Evolutionary conservation across 2,888 invertebrate genomes (phyloP).

Genomic region (Pristionchus maxplancki): DNA sequence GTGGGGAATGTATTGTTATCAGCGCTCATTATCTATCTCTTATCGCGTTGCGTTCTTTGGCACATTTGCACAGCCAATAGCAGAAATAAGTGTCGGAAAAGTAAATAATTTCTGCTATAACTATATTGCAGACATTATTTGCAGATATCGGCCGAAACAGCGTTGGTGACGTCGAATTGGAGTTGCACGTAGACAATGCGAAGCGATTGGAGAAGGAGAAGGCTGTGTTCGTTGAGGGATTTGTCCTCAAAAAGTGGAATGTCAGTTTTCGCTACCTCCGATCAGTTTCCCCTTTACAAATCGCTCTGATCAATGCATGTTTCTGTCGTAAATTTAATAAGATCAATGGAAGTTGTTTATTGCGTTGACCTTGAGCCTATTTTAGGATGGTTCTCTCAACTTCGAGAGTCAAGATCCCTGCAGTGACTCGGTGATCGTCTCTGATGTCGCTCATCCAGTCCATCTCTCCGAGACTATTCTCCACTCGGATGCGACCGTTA

Average conservation of each 20-base stretch:
- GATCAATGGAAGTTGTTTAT: neutral
- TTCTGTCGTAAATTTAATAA: neutral
- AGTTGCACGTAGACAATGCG: conserved; percentile 23
- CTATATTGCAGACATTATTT: too few species aligned
- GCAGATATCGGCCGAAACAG: neutral
- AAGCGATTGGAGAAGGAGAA: conserved; percentile 15
- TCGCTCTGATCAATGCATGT: too few species aligned
- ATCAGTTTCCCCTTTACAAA: too few species aligned
- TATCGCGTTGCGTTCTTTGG: too few species aligned
- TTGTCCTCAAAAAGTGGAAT: neutral
- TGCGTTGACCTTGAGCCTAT: neutral
- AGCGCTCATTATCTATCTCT: too few species aligned
- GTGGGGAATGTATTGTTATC: too few species aligned
- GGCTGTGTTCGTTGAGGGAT: conserved; percentile 27
- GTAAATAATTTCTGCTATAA: too few species aligned
- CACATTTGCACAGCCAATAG: too few species aligned
- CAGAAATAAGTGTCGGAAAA: too few species aligned
- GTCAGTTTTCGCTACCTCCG: neutral
- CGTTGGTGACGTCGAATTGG: conserved; percentile 8
- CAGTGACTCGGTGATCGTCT: neutral
- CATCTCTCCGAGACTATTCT: neutral
- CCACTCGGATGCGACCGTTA: neutral
- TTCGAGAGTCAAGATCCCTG: conserved; percentile 31
- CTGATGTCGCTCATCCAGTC: neutral
- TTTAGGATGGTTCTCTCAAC: neutral